Evolutionary conservation across 2,888 invertebrate genomes (phyloP), one percentile per base, ranked within the genome.

Genomic region (Pollenia amentaria): DNA sequence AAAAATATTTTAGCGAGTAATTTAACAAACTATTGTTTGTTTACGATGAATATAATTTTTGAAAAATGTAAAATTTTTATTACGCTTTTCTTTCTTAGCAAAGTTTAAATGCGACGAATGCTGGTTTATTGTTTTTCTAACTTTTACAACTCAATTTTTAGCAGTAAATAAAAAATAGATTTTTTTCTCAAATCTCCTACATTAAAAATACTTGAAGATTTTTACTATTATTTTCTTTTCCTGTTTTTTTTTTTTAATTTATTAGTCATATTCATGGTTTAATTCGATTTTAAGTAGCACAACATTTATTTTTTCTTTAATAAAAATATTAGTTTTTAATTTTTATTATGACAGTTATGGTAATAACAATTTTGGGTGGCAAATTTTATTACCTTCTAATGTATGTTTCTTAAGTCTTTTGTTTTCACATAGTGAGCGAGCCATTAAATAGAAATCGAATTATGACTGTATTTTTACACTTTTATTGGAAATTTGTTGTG

Each of bases 341-440:
- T 21, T 57, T 38, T 38, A 38, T 60, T 29, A 38, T 60, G 38
- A 38, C 57, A 14, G 57, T 38, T 60, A 60, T 38, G 14, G 3
- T 60, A 7, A 8, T 38, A 29, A 7, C 38, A 69, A 51, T 38
- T 38, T 53, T 42, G 14, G 38, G 18, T 42, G 11, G 44, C 1
- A 18, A 38, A 69, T 53, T n/a, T 42, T 21, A 69, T 38, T 2
- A 40, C 38, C 16, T 12, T 7, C 11, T 12, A 57, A 18, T 55
- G 73, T 44, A 29, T 75, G 12, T 75, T 18, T 42, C 38, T 62
- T 75, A 65, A 51, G 64, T 42, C 29, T 40, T 76, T 29, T 64
- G 48, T 14, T 12, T 42, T 62, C 38, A 38, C 38, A 21, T 60
- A 14, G 29, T 12, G 38, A 14, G 6, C 29, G 38, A 14, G 6